Conservation (phyloP, 2,888 invertebrate genomes). For the Celastrina argiolus region DNA sequence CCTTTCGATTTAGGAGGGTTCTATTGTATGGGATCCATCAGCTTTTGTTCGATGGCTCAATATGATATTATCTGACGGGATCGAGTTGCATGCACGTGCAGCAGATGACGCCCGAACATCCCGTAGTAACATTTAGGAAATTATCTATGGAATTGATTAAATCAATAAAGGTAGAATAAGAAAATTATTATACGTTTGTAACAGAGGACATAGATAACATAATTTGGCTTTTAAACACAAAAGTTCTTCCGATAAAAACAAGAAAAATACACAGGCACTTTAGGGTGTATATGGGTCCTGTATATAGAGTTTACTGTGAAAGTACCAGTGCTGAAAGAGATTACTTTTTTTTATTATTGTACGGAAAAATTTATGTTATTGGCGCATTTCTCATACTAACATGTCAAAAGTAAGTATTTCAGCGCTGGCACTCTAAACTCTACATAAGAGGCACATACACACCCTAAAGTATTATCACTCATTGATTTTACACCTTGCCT, state of each 20-base stretch:
- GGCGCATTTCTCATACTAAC: no score
- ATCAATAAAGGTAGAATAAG: not conserved
- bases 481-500: no score
- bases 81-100: constrained; percentile 60
- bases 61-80: constrained; percentile 52
- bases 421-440: no score
- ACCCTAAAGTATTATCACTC: no score
- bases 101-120: constrained; percentile 36
- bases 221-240: not conserved
- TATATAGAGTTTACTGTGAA: no score
- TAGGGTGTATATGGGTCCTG: no score
- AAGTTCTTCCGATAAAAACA: not conserved
- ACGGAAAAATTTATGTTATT: no score
- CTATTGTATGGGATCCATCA: constrained; percentile 41
- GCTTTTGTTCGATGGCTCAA: constrained; percentile 41
- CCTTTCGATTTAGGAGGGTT: constrained; percentile 26
- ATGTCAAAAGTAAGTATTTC: no score
- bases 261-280: not conserved
- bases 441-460: no score
- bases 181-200: not conserved
- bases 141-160: not conserved
- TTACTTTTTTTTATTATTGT: no score
- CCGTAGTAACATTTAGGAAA: constrained; percentile 21
- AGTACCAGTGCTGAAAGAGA: no score
- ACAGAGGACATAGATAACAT: not conserved